A percentile compares a stretch with the other conserved stretches of the same genome.
Conservation (phyloP, 1,140 invertebrate genomes). For the Venturia canescens region DNA sequence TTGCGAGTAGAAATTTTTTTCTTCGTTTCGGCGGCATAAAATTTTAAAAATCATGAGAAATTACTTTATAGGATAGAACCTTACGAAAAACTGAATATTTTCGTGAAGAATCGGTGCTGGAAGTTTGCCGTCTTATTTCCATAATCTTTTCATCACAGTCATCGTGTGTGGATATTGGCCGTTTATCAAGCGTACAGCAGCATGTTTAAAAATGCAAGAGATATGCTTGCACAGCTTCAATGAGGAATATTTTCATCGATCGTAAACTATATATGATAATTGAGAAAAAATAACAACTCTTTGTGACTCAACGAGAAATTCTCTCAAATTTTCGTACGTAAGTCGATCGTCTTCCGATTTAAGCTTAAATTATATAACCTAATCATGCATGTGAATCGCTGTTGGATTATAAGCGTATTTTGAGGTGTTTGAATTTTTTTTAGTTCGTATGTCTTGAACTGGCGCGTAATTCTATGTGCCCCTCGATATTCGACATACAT, state of each 20-base stretch:
- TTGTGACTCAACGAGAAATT: neutral
- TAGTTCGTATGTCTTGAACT: neutral
- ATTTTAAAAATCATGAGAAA: neutral
- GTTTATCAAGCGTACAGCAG: neutral
- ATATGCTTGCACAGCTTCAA: neutral
- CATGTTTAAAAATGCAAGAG: neutral
- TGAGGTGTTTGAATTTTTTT: neutral
- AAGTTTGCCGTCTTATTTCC: neutral
- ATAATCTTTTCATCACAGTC: neutral
- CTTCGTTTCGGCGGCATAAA: neutral
- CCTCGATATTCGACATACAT: neutral
- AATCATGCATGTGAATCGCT: too few species aligned
- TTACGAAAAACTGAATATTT: neutral
- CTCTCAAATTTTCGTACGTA: neutral
- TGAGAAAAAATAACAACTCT: neutral
- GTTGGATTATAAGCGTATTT: too few species aligned
- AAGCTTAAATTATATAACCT: too few species aligned
- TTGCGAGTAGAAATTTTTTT: neutral
- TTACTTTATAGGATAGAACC: neutral
- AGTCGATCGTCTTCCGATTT: too few species aligned
- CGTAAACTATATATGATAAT: neutral
- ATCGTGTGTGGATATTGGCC: neutral
- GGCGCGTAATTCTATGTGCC: neutral
- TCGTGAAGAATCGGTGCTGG: neutral
- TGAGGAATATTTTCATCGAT: neutral